phyloP scores from a whole-genome alignment of 2,888 invertebrate species.

The Bellardia pandia region DNA sequence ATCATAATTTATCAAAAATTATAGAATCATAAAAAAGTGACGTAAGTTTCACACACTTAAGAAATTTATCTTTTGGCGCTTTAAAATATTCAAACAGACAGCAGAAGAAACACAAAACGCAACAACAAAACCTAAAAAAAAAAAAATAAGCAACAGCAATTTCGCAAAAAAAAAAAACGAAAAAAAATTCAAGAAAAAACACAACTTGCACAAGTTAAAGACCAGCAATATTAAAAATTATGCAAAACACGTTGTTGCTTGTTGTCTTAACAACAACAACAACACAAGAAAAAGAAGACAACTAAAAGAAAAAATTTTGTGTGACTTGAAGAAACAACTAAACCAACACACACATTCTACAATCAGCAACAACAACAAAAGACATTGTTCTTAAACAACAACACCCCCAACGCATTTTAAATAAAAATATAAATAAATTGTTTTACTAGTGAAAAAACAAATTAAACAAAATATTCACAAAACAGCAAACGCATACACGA shows the following conservation, averaged over 20 bases:
- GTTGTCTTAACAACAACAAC: constrained; percentile 36
- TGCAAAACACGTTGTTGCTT: constrained; percentile 65
- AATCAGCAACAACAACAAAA: constrained; percentile 21
- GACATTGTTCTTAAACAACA: constrained; percentile 50
- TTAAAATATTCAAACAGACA: constrained; percentile 32
- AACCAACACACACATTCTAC: neutral
- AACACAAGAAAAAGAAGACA: constrained; percentile 28
- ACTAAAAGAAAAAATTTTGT: constrained; percentile 22
- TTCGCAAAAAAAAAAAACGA: neutral
- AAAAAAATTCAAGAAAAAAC: constrained; percentile 24
- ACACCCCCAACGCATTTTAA: constrained; percentile 64
- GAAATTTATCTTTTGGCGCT: constrained; percentile 66
- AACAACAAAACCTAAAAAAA: constrained; percentile 3
- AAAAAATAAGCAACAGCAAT: neutral
- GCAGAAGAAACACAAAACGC: neutral
- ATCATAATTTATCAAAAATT: constrained; percentile 36
- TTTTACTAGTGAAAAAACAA: neutral
- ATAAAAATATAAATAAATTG: constrained; percentile 19
- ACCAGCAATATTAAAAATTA: constrained; percentile 42
- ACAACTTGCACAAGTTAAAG: constrained; percentile 34
- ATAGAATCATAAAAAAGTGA: constrained; percentile 54
- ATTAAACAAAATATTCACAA: neutral
- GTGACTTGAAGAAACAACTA: constrained; percentile 21
- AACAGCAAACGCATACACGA: constrained; percentile 50
- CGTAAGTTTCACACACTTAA: constrained; percentile 65